Evolutionary conservation across 1,140 invertebrate genomes (phyloP), one percentile per base, ranked within the genome.

Genomic region (Telenomus remus): DNA sequence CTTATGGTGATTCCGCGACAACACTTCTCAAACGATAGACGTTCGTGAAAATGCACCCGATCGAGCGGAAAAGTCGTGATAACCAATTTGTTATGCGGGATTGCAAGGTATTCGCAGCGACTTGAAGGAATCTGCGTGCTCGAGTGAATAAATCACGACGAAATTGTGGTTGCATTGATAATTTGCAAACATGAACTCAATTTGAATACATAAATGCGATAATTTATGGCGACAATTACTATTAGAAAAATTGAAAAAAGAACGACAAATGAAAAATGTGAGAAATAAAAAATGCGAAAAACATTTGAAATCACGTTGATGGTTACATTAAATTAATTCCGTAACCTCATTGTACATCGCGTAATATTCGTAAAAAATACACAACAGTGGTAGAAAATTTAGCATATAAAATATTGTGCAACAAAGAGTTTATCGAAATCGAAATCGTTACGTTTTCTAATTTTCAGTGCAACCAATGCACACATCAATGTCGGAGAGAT

Each of bases 361-460:
- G 37, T n/a, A 39, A 39, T 3, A 1, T 2, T 11, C 9, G 37
- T 11, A 39, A n/a, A 11, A 39, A 39, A 39, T n/a, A 39, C n/a
- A 11, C 13, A 12, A 46, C 10, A 0, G 19, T 27, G 9, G 0
- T 9, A 43, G 1, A 15, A 43, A 50, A 72, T 27, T 65, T 72
- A 72, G 48, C 69, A 59, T 72, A 65, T 54, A 59, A 53, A 65
- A 48, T 72, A 35, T 64, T 72, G 64, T 16, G 54, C 10, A 72
- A 72, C 48, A 53, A 59, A 51, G 12, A 0, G 4, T 54, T 57
- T 73, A 73, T 73, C 61, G 37, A 34, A 60, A 49, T 33, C 12
- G 14, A 55, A 49, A 73, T 73, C 70, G 70, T 73, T 72, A 65
- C 69, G 69, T 65, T 72, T 72, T 72, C 69, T 72, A 64, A 65